Evolutionary conservation across 2,797 vertebrate species (phyloP).

Genomic region (Centropyge bicolor): DNA sequence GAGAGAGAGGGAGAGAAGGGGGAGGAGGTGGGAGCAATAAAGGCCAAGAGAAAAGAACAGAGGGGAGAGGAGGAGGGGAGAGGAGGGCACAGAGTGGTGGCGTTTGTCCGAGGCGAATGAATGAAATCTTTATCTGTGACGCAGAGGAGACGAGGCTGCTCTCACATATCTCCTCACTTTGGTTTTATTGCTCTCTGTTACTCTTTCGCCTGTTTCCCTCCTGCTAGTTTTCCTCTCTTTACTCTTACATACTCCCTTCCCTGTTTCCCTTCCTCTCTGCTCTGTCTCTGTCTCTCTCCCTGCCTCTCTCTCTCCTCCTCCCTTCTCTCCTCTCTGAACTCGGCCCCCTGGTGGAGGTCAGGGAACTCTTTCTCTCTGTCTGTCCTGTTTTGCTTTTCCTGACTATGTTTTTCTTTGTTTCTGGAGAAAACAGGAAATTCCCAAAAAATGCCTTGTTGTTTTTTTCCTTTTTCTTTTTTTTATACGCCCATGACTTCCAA

Average conservation of each 20-base stretch:
- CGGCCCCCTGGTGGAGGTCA: slow-evolving; percentile 66
- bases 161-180: slow-evolving; percentile 39
- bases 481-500: neutral
- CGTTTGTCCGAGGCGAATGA: slow-evolving; percentile 74
- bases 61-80: slow-evolving; percentile 45
- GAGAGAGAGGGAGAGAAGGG: neutral
- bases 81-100: slow-evolving; percentile 55
- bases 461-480: neutral
- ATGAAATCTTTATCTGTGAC: slow-evolving; percentile 80
- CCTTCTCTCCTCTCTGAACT: slow-evolving; percentile 24
- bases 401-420: neutral
- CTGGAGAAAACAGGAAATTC: slow-evolving; percentile 48
- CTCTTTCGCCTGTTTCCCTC: neutral
- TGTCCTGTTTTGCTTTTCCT: slow-evolving; percentile 25
- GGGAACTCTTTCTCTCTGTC: neutral
- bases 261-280: neutral
- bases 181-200: slow-evolving; percentile 10
- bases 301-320: neutral
- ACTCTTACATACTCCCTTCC: neutral
- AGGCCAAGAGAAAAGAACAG: slow-evolving; percentile 55
- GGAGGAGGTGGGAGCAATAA: slow-evolving; percentile 62
- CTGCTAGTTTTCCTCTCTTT: neutral
- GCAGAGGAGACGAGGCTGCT: slow-evolving; percentile 35
- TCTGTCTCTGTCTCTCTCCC: neutral
- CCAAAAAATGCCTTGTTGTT: slow-evolving; percentile 17